Evolutionary conservation across 2,113 vertebrate species (phyloP), one percentile per base, ranked within the genome.

Genomic region (Lamprologus callipterus): DNA sequence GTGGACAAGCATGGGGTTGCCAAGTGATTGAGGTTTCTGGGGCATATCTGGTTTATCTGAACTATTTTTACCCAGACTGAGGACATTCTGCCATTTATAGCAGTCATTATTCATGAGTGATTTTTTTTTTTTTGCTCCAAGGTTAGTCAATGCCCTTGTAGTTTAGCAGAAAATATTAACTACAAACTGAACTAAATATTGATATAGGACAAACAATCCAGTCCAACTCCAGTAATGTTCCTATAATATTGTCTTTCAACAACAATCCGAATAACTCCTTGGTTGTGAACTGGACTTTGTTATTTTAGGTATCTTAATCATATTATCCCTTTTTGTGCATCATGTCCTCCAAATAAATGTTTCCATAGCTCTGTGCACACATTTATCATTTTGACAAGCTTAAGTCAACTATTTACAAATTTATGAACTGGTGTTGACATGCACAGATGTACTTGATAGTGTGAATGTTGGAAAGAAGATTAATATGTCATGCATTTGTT

Each of bases 11-110:
- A 51, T 54, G 31, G 51, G 63, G 84, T 82, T 81, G 87, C 85
- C 87, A 89, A 91, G 84, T 90, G 91, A 95, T 93, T 95, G 89
- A 94, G 94, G 94, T 95, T 95, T 95, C 92, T 94, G 88, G 94
- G 93, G 91, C 92, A 91, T 91, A 87, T 92, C 93, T 88, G 81
- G 88, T 94, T 93, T 91, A 88, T 91, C 80, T 87, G 91, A 63
- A 85, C 88, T 95, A 95, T 93, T 94, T 93, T 94, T 93, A 91
- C 54, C 47, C 80, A 40, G 80, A 87, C 89, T 80, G 82, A 90
- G 91, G 88, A 93, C 89, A 88, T 87, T 89, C 80, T 83, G 84
- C 91, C 87, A 93, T 94, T 91, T 92, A 91, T 90, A 92, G 93
- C 68, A 79, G 33, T 81, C 90, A 90, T 92, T 89, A 90, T 89